Base-by-base conservation (phyloP, 2,113 vertebrate species). In the Echinops telfairi region DNA sequence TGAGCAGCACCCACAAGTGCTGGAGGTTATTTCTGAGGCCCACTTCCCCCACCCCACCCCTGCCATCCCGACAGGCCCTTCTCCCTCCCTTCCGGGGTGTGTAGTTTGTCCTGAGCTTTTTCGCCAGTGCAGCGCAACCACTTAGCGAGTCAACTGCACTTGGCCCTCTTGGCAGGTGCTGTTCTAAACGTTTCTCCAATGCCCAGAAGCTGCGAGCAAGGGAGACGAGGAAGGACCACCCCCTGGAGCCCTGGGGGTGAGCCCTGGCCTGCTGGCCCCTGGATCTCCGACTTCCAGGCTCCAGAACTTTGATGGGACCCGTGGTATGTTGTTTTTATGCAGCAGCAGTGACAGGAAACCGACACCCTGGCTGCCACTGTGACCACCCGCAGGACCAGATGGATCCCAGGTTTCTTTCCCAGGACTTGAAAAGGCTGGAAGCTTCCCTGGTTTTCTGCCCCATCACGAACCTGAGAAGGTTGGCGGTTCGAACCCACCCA, bases 31-130 rank as follows among this genome's bases (percentile, higher is more conserved):
- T 15, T 36, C 19, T 53, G 43, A 53, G 58, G 31, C 36, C 77
- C 40, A 23, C 9, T 29, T 47, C 2, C 4, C 22, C 25, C 0
- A 0, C n/a, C n/a, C n/a, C n/a, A n/a, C n/a, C n/a, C n/a, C n/a
- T n/a, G 83, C 25, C 68, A 20, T 43, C 53, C n/a, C 87, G 83
- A 78, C 1, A 3, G 89, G 92, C 77, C 31, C 76, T 83, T 89
- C 47, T 36, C 31, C n/a, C 19, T 90, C n/a, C 5, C 40, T 12
- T 62, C 60, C 22, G 60, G 14, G 60, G 16, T 22, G 16, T 62
- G 22, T 62, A 20, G 60, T 62, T 22, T 62, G 16, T 62, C 60
- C 60, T 62, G 60, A 62, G 19, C 60, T 62, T 62, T 62, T 62
- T 62, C 19, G 22, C 16, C 60, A 22, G 60, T 62, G 60, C 22